These are phyloP conservation scores for Plutella xylostella DNA, from an alignment of 2,888 invertebrate species.

Conservation along the genomic window DNA sequence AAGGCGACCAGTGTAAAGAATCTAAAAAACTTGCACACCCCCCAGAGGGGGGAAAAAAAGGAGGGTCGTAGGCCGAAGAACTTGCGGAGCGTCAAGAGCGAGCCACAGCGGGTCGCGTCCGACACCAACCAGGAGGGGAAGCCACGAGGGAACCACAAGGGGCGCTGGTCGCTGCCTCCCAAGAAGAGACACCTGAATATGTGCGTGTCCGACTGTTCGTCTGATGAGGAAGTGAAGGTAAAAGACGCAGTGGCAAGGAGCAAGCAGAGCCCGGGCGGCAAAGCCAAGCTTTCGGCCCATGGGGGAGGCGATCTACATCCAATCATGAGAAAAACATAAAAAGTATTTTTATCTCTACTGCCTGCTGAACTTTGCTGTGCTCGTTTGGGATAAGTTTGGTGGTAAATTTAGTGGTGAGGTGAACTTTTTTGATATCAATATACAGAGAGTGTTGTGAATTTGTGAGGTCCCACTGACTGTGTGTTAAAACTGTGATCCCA, in stretches of 20 bases:
- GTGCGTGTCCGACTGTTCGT: conserved; percentile 54
- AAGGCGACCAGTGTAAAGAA: conserved; percentile 51
- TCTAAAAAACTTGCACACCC: conserved; percentile 68
- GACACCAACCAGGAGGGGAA: conserved; percentile 46
- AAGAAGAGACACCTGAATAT: conserved; percentile 52
- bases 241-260: conserved; percentile 45
- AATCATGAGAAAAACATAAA: conserved; percentile 51
- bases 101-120: conserved; percentile 48
- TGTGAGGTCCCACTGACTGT: conserved; percentile 38
- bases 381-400: background rate
- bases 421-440: conserved; percentile 40
- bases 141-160: conserved; percentile 37
- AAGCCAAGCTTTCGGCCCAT: conserved; percentile 50
- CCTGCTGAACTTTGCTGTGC: background rate
- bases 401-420: background rate
- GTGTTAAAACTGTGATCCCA: conserved; percentile 27
- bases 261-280: conserved; percentile 38
- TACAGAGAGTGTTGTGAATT: conserved; percentile 30
- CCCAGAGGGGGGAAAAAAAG: conserved; percentile 68
- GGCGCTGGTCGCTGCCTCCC: conserved; percentile 27
- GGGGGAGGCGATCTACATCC: conserved; percentile 58
- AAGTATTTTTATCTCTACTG: background rate
- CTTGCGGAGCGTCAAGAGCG: conserved; percentile 35
- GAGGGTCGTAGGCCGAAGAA: conserved; percentile 44
- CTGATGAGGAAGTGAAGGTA: conserved; percentile 47